Base-by-base conservation (phyloP, 2,888 invertebrate species). In the Abrostola triplasia region DNA sequence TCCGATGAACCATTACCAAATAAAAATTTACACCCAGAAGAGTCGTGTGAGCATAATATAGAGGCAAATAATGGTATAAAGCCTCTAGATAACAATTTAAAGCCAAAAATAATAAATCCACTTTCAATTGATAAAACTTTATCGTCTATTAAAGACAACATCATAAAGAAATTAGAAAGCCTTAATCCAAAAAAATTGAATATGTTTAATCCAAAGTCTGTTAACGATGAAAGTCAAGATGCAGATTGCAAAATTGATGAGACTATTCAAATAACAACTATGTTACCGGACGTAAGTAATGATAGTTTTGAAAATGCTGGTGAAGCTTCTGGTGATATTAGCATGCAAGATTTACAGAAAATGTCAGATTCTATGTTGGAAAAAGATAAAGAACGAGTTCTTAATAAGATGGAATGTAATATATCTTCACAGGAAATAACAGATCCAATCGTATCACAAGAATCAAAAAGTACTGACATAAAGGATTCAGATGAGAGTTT, bases 331-430 rank as follows among this genome's bases (percentile, higher is more conserved):
- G 51, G 56, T 52, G 47, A 57, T 55, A 53, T 83, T 7, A 77
- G 81, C 51, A 80, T 85, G 47, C 68, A 83, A 53, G 92, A 92
- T 70, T 82, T 92, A 67, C 90, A 92, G 81, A 81, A 85, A 24
- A 82, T 90, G 72, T 91, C 92, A 6, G 80, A 92, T 79, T 83
- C 85, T 13, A 79, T 92, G 73, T 78, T 92, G 59, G 61, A 72
- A 40, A 38, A 63, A 64, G 70, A 68, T 50, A 41, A 64, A 40
- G 50, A 69, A 82, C 71, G 64, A 72, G 40, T 81, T 71, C 56
- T 53, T 6, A 65, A 70, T 52, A 64, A 48, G 42, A 60, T 56
- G 57, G 60, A 70, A 49, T 61, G 38, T 53, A 54, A 13, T 61
- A 59, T 52, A 38, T 5, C 47, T 24, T 55, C 54, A 35, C 36